These are phyloP conservation scores for Pristionchus mayeri DNA, from an alignment of 2,888 invertebrate genomes.

Conservation along the genomic window DNA sequence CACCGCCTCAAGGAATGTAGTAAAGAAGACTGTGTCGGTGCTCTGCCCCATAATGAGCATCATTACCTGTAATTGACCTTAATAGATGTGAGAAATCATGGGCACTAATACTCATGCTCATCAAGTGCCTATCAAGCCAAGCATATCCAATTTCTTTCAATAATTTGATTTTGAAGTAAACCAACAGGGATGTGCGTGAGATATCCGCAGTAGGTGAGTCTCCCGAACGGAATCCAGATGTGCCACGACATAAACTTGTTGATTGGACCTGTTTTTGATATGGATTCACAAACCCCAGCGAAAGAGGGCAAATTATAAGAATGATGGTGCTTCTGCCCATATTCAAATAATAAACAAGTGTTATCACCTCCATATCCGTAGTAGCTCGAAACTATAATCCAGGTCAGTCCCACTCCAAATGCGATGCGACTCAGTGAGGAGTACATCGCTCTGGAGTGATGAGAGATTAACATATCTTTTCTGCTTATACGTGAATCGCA, in stretches of 20 bases:
- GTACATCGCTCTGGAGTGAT: slow-evolving; percentile 28
- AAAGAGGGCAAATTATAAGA: no score
- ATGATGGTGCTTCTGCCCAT: no score
- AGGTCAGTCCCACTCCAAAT: neutral
- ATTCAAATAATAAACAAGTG: neutral
- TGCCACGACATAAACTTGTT: slow-evolving; percentile 60
- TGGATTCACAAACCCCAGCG: no score
- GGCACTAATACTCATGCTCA: no score
- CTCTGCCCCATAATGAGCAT: slow-evolving; percentile 21
- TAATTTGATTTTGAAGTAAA: neutral
- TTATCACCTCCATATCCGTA: slow-evolving; percentile 40
- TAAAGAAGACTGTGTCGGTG: slow-evolving; percentile 22
- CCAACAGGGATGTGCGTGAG: slow-evolving; percentile 52
- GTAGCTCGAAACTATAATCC: slow-evolving; percentile 28
- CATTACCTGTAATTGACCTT: neutral
- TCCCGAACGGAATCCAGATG: slow-evolving; percentile 59
- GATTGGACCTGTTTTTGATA: slow-evolving; percentile 51
- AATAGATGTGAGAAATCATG: no score
- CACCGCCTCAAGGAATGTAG: slow-evolving; percentile 38
- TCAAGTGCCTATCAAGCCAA: no score
- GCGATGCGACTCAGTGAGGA: slow-evolving; percentile 30
- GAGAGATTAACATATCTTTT: no score
- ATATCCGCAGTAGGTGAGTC: slow-evolving; percentile 57
- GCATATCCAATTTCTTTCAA: neutral
- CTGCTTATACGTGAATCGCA: no score